Conservation (phyloP, 92 coral and sea anemone genomes). For the Phenganax marumi region DNA sequence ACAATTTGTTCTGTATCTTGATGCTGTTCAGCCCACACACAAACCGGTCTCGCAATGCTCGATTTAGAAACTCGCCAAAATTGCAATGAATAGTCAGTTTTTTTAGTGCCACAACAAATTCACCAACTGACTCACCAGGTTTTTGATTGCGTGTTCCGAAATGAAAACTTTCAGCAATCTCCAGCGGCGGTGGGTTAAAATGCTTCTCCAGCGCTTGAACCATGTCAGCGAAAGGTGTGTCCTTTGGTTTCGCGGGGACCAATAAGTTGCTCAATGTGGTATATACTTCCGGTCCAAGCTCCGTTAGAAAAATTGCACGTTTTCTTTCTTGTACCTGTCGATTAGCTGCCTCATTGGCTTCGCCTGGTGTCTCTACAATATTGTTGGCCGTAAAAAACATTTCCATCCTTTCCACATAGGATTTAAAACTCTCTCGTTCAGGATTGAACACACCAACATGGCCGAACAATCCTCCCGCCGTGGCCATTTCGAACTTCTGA, state of each 20-base stretch:
- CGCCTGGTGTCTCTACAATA: conserved; percentile 26
- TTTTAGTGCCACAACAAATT: conserved; percentile 54
- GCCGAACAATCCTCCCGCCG: conserved; percentile 47
- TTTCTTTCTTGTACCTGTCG: conserved; percentile 43
- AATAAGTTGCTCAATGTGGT: not conserved
- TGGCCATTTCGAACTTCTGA: not conserved
- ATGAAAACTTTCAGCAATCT: conserved; percentile 56
- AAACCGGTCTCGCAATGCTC: conserved; percentile 58
- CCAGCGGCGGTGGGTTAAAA: conserved; percentile 37
- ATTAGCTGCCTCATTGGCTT: not conserved
- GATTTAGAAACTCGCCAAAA: conserved; percentile 54
- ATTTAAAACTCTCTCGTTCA: conserved; percentile 47
- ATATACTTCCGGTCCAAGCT: conserved; percentile 60
- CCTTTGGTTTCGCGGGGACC: too few species aligned
- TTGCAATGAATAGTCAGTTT: conserved; percentile 58
- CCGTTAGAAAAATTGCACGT: conserved; percentile 55
- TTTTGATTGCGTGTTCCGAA: conserved; percentile 53
- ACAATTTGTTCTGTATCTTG: conserved; percentile 56
- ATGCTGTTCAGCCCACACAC: conserved; percentile 58
- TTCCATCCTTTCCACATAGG: conserved; percentile 60
- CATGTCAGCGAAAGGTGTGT: too few species aligned
- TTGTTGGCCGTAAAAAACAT: conserved; percentile 60
- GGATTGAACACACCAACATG: conserved; percentile 47
- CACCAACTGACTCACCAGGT: conserved; percentile 50
- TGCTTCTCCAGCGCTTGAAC: conserved; percentile 41